phyloP scores from a whole-genome alignment of 1,140 invertebrate species.

The Drosophila novamexicana region DNA sequence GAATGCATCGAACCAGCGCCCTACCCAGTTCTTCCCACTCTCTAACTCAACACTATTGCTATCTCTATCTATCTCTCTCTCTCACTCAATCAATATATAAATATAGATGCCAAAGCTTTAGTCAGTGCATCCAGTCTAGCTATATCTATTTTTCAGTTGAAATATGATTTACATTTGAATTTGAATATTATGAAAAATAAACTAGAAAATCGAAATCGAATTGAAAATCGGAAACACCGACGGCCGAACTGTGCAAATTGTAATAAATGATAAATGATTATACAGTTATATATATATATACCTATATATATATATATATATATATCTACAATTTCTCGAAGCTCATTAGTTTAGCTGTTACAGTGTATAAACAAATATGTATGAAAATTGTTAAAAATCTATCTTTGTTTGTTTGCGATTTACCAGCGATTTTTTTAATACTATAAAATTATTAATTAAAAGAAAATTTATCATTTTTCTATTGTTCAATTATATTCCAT shows the following conservation, averaged over 20 bases:
- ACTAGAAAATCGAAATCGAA: background rate
- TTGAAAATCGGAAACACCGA: slow-evolving; percentile 21
- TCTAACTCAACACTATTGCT: slow-evolving; percentile 13
- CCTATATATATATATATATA: slow-evolving; percentile 33
- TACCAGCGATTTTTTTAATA: background rate
- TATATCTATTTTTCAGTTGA: slow-evolving; percentile 60
- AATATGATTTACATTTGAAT: slow-evolving; percentile 42
- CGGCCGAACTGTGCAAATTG: slow-evolving; percentile 82
- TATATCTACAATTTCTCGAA: slow-evolving; percentile 52
- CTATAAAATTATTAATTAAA: slow-evolving; percentile 27
- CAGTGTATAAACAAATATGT: slow-evolving; percentile 75
- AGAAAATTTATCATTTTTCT: slow-evolving; percentile 48
- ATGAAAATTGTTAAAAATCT: slow-evolving; percentile 55
- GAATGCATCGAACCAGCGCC: slow-evolving; percentile 5
- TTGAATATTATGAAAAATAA: slow-evolving; percentile 1
- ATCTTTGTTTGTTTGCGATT: slow-evolving; percentile 28
- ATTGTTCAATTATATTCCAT: slow-evolving; percentile 29
- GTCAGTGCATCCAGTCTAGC: slow-evolving; percentile 41
- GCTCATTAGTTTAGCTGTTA: slow-evolving; percentile 79
- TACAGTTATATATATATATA: slow-evolving; percentile 24
- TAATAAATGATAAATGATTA: slow-evolving; percentile 61
- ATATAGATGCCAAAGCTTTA: slow-evolving; percentile 13
- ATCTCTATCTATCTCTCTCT: slow-evolving; percentile 19
- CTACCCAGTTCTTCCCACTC: slow-evolving; percentile 20
- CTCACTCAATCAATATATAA: slow-evolving; percentile 25